These are phyloP conservation scores for Drosophila helvetica DNA, from an alignment of 2,888 invertebrate genomes.

Conservation along the genomic window DNA sequence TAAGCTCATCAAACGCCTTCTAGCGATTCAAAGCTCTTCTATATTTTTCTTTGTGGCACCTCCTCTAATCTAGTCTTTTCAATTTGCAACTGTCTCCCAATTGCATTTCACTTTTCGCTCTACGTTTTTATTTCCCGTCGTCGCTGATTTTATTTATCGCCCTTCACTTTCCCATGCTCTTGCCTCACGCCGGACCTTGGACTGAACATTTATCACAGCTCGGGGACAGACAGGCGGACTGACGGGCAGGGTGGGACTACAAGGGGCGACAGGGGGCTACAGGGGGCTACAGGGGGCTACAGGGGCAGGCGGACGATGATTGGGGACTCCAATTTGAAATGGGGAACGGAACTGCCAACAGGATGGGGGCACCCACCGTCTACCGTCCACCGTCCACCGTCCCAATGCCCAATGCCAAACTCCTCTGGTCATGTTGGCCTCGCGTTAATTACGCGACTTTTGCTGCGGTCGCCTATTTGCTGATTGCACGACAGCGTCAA, in stretches of 20 bases:
- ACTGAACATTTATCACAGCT: constrained; percentile 54
- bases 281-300: no score
- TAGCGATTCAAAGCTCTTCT: no score
- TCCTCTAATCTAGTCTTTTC: constrained; percentile 24
- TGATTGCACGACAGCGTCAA: constrained; percentile 65
- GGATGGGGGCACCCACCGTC: not conserved
- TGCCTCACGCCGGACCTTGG: constrained; percentile 2
- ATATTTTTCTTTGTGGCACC: no score
- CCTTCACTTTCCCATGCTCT: constrained; percentile 41
- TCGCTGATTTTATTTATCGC: constrained; percentile 50
- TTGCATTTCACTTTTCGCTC: constrained; percentile 48
- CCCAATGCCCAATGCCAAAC: constrained; percentile 12
- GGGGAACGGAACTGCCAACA: constrained; percentile 20
- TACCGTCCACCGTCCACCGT: not conserved
- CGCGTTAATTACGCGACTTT: constrained; percentile 78
- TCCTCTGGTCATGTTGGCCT: constrained; percentile 37
- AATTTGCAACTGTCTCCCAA: constrained; percentile 46
- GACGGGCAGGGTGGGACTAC: not conserved
- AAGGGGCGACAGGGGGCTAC: no score
- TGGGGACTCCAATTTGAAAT: constrained; percentile 51
- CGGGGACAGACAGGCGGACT: constrained; percentile 20
- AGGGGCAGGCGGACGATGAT: not conserved
- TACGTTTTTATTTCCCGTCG: constrained; percentile 36
- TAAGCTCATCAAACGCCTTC: no score
- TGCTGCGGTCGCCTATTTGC: constrained; percentile 76